Evolutionary conservation across 1,140 invertebrate genomes (phyloP).

Genomic region (Hylyphantes graminicola): DNA sequence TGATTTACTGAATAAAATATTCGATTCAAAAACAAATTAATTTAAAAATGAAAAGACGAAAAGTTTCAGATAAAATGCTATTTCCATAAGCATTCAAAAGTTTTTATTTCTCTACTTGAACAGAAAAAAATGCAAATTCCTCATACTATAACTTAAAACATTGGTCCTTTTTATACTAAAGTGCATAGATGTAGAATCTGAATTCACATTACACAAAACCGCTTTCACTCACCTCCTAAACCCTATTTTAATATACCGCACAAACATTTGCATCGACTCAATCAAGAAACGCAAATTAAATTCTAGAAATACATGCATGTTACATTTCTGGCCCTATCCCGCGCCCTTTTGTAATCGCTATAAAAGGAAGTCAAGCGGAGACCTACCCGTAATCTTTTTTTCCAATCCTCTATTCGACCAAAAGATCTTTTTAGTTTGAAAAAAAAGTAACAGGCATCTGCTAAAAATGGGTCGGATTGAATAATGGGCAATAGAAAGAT

Average conservation of each 20-base stretch:
- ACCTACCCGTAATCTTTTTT: slow-evolving; percentile 3
- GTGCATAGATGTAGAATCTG: not conserved
- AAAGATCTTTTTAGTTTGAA: not conserved
- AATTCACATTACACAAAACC: slow-evolving; percentile 4
- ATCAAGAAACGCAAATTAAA: slow-evolving; percentile 23
- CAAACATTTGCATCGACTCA: slow-evolving; percentile 27
- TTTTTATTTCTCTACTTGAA: no score
- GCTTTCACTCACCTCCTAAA: slow-evolving; percentile 14
- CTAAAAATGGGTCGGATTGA: no score
- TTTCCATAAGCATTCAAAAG: no score
- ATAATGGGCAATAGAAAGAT: no score
- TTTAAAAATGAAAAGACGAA: no score
- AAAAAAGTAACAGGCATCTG: no score
- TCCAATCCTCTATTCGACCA: slow-evolving; percentile 32
- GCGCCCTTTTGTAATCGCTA: slow-evolving; percentile 12
- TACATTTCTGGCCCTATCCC: slow-evolving; percentile 3
- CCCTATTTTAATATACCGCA: slow-evolving; percentile 24
- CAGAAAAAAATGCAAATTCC: no score
- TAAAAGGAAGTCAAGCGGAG: slow-evolving; percentile 15
- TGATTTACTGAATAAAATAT: no score
- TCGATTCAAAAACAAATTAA: no score
- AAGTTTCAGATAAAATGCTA: no score
- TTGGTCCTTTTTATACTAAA: not conserved
- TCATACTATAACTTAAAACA: no score
- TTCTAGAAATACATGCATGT: slow-evolving; percentile 17